phyloP scores from a whole-genome alignment of 1,140 invertebrate species.

The Phenacoccus solenopsis region DNA sequence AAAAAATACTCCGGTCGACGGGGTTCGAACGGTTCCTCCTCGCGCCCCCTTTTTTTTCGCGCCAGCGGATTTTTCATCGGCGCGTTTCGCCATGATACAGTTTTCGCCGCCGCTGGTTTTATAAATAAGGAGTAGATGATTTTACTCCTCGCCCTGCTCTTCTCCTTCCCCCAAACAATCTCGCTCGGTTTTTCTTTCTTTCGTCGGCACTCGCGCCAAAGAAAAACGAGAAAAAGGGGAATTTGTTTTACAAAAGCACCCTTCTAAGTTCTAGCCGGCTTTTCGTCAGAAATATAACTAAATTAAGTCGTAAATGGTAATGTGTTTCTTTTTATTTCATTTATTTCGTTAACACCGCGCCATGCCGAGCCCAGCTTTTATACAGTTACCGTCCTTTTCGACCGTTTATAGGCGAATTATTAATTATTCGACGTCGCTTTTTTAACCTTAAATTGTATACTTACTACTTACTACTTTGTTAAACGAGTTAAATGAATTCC shows the following conservation, averaged over 20 bases:
- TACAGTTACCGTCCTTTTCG: not conserved
- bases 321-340: constrained; percentile 18
- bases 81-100: constrained; percentile 7
- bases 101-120: not conserved
- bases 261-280: not conserved
- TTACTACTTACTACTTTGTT: too few relatives aligned
- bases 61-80: not conserved
- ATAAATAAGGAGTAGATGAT: constrained; percentile 13
- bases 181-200: too few relatives aligned
- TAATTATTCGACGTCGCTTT: constrained; percentile 8
- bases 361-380: not conserved
- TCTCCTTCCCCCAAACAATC: too few relatives aligned
- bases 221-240: not conserved
- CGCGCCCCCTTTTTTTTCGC: not conserved
- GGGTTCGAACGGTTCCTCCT: not conserved
- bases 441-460: not conserved
- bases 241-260: constrained; percentile 7
- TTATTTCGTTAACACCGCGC: not conserved
- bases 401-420: constrained; percentile 16
- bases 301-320: constrained; percentile 15
- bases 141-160: not conserved
- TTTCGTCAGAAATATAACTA: constrained; percentile 6
- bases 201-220: too few relatives aligned
- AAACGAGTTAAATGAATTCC: constrained; percentile 11
- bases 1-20: not conserved